Evolutionary conservation across 2,113 vertebrate species (phyloP).

Genomic region (Heptranchias perlo): DNA sequence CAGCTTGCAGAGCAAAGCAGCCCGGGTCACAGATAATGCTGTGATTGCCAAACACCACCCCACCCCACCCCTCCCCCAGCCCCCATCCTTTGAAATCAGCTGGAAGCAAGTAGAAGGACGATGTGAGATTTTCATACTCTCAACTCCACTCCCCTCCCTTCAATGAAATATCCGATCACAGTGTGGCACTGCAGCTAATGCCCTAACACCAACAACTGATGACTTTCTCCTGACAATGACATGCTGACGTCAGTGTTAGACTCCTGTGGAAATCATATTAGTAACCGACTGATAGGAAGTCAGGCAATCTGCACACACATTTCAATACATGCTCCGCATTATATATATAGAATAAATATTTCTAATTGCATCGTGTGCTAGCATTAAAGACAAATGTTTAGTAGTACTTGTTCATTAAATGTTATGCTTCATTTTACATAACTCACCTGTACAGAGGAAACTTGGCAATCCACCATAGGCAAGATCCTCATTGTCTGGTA

Average conservation of each 20-base stretch:
- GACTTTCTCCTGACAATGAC: background rate
- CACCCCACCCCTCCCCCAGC: background rate
- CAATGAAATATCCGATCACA: background rate
- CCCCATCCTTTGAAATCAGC: too few relatives aligned
- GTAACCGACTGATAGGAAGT: background rate
- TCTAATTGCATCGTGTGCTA: background rate
- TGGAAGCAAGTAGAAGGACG: background rate
- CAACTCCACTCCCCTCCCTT: background rate
- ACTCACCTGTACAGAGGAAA: slow-evolving; percentile 97
- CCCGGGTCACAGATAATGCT: background rate
- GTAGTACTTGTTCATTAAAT: background rate
- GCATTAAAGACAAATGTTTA: background rate
- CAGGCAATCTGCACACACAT: background rate
- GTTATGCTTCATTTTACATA: background rate
- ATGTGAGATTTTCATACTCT: background rate
- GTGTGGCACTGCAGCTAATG: background rate
- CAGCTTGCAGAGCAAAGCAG: background rate
- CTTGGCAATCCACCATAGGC: slow-evolving; percentile 97
- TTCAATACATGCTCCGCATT: background rate
- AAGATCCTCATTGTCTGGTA: slow-evolving; percentile 98
- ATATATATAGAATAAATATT: background rate
- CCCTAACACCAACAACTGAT: background rate
- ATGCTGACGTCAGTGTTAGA: background rate
- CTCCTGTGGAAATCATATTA: background rate
- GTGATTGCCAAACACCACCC: background rate